A percentile compares a stretch with the other conserved stretches of the same genome.
Conservation (phyloP, 2,797 vertebrate genomes). For the Clarias laeviceps region DNA sequence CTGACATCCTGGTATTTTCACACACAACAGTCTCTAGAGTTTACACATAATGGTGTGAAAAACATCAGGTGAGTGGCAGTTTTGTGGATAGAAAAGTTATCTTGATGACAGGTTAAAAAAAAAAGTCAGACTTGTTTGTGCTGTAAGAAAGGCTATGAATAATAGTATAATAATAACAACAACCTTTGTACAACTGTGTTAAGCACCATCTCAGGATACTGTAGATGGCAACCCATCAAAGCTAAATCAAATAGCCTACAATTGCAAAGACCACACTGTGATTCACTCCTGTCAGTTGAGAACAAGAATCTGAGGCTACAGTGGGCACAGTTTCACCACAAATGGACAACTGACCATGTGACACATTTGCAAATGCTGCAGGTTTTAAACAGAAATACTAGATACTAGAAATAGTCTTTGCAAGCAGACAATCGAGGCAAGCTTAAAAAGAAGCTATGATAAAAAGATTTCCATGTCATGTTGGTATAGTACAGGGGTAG, state of each 20-base stretch:
- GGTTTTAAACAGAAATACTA: not conserved
- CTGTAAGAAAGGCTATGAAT: not conserved
- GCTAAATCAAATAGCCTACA: not conserved
- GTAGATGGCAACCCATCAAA: not conserved
- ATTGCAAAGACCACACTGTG: not conserved
- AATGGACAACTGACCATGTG: not conserved
- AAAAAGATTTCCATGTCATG: not conserved
- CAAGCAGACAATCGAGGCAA: not conserved
- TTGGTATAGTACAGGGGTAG: not conserved
- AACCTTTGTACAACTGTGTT: not conserved
- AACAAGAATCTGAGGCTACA: not conserved
- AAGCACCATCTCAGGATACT: not conserved
- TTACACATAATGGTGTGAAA: conserved; percentile 1
- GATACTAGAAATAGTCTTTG: not conserved
- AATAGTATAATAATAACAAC: not conserved
- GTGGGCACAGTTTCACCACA: not conserved
- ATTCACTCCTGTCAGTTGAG: not conserved
- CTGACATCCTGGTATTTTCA: not conserved
- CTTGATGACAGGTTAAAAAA: not conserved
- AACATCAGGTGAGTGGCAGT: conserved; percentile 10
- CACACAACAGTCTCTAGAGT: not conserved
- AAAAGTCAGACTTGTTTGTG: not conserved
- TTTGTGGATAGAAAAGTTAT: not conserved
- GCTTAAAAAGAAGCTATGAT: not conserved
- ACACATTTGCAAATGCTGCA: not conserved